Evolutionary conservation across 2,113 vertebrate species (phyloP).

Genomic region (Elephas maximus): DNA sequence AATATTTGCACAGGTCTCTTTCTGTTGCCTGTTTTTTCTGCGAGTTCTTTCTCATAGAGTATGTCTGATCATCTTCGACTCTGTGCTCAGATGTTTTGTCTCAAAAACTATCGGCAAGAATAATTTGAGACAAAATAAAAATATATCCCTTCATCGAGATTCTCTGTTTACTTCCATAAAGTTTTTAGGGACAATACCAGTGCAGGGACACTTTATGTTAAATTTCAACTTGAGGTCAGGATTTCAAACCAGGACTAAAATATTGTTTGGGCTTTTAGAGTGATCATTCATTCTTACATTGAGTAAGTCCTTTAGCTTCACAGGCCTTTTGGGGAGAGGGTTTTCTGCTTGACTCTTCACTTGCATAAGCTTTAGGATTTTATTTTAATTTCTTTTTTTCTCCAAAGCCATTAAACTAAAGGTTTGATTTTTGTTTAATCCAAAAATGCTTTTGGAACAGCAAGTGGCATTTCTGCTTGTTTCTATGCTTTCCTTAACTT

Average conservation of each 20-base stretch:
- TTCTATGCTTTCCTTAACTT: not conserved
- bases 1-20: not conserved
- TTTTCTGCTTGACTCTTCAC: not conserved
- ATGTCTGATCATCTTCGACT: not conserved
- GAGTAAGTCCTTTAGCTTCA: not conserved
- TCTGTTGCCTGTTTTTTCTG: not conserved
- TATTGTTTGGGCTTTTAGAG: not conserved
- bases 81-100: not conserved
- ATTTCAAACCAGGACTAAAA: not conserved
- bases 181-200: not conserved
- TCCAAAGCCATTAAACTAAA: not conserved
- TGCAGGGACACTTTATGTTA: not conserved
- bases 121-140: not conserved
- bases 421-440: not conserved
- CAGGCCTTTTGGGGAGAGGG: not conserved
- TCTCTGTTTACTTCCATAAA: not conserved
- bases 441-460: not conserved
- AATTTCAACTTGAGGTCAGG: not conserved
- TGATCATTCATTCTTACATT: not conserved
- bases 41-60: not conserved
- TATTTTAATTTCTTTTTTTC: not conserved
- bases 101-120: not conserved
- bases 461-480: not conserved
- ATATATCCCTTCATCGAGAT: not conserved
- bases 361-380: not conserved